These are phyloP conservation scores for Drosophila pseudoananassae DNA, from an alignment of 1,140 invertebrate genomes.

Conservation along the genomic window DNA sequence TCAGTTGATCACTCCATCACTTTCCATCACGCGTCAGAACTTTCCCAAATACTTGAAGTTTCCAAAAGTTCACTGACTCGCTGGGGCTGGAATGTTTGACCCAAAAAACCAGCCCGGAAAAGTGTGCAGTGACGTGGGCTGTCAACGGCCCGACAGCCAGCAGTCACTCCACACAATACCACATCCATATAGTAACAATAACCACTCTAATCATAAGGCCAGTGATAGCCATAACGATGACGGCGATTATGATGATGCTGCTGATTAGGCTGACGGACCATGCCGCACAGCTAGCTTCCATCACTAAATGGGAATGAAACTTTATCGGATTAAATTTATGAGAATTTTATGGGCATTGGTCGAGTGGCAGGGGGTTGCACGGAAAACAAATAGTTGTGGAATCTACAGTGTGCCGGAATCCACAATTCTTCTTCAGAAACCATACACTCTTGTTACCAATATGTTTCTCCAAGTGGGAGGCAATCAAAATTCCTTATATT, in stretches of 20 bases:
- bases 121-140: constrained; percentile 52
- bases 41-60: constrained; percentile 41
- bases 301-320: constrained; percentile 64
- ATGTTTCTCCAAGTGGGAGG: not conserved
- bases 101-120: constrained; percentile 63
- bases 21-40: constrained; percentile 21
- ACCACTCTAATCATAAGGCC: constrained; percentile 46
- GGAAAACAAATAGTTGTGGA: not conserved
- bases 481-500: constrained; percentile 47
- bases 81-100: constrained; percentile 51
- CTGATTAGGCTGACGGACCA: constrained; percentile 44
- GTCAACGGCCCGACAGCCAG: constrained; percentile 55
- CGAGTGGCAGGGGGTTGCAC: constrained; percentile 13
- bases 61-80: constrained; percentile 65
- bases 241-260: constrained; percentile 43
- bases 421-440: too few species aligned
- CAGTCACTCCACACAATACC: constrained; percentile 1
- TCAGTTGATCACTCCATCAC: constrained; percentile 19
- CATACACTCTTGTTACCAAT: not conserved
- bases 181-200: constrained; percentile 32
- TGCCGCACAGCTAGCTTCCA: not conserved
- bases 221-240: constrained; percentile 33
- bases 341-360: constrained; percentile 60
- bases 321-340: constrained; percentile 78
- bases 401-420: too few species aligned